Evolutionary conservation across 2,888 invertebrate genomes (phyloP), one percentile per base, ranked within the genome.

Genomic region (Catonia carolina): DNA sequence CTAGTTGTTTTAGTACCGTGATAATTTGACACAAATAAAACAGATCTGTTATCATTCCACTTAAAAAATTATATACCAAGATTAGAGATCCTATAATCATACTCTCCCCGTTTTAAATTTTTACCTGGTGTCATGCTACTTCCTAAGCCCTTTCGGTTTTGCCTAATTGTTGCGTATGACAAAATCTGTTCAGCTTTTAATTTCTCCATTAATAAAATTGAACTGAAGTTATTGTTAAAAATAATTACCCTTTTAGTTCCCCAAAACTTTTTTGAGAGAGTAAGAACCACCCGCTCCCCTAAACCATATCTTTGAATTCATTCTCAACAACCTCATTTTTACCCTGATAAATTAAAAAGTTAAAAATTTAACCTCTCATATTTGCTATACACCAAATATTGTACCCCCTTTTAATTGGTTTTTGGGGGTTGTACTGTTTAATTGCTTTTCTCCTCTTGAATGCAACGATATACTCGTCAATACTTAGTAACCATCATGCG

Each of bases 271-370:
- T 53, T 45, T 10, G 53, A 45, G 4, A 53, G n/a, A 20, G 14
- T 18, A 15, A 53, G 35, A 15, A 53, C 53, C 2, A 45, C 45
- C 45, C 45, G 15, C 18, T 45, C 45, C 18, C 53, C 45, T 2
- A 53, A 15, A 17, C 45, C 22, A 2, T n/a, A 45, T 45, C 45
- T 12, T 17, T 8, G 35, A 33, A 53, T 35, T 45, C 45, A 17
- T 27, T 12, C 22, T n/a, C n/a, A n/a, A n/a, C n/a, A n/a, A n/a
- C 33, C 33, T 53, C 33, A 14, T 3, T 2, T 12, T 53, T 53
- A 12, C 45, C 35, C 35, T 45, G 53, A 18, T 53, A 53, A 2
- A 53, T 6, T 20, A 35, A 10, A 53, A 53, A 53, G n/a, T 53
- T 27, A 12, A 31, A 2, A 14, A 31, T 31, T 10, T 53, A 53